These are phyloP conservation scores for Hipparchia sbordonii DNA, from an alignment of 2,888 invertebrate genomes.

Conservation along the genomic window DNA sequence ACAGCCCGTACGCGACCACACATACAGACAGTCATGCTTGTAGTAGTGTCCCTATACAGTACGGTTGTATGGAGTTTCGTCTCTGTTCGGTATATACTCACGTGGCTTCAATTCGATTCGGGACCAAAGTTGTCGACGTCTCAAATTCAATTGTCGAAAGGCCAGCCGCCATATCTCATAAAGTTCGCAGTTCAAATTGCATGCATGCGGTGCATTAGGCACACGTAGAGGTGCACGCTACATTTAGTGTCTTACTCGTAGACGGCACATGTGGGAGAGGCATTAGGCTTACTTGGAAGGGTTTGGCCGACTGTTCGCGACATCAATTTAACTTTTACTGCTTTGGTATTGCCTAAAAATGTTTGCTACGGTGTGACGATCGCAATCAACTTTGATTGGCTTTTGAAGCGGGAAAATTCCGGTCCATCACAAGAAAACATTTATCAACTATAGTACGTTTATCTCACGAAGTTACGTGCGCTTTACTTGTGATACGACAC, in stretches of 20 bases:
- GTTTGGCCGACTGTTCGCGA: conserved; percentile 24
- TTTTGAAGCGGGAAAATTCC: no score
- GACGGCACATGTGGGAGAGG: conserved; percentile 29
- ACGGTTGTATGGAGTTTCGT: no score
- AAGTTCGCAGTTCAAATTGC: conserved; percentile 33
- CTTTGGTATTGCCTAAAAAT: neutral
- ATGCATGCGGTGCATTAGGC: conserved; percentile 39
- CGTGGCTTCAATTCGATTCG: conserved; percentile 15
- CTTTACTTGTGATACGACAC: no score
- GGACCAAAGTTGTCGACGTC: conserved; percentile 21
- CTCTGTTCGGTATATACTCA: no score
- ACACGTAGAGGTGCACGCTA: conserved; percentile 30
- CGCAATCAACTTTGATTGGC: no score
- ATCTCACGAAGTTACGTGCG: no score
- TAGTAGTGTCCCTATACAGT: no score
- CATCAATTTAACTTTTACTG: neutral
- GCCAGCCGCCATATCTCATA: conserved; percentile 25
- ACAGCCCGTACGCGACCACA: no score
- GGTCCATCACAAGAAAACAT: no score
- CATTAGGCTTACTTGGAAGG: conserved; percentile 28
- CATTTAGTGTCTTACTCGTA: conserved; percentile 26
- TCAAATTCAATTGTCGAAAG: conserved; percentile 21
- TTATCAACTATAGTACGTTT: no score
- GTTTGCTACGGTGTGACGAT: no score
- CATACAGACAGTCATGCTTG: no score